Conservation (phyloP, 2,797 vertebrate species). For the Lophotriccus pileatus region DNA sequence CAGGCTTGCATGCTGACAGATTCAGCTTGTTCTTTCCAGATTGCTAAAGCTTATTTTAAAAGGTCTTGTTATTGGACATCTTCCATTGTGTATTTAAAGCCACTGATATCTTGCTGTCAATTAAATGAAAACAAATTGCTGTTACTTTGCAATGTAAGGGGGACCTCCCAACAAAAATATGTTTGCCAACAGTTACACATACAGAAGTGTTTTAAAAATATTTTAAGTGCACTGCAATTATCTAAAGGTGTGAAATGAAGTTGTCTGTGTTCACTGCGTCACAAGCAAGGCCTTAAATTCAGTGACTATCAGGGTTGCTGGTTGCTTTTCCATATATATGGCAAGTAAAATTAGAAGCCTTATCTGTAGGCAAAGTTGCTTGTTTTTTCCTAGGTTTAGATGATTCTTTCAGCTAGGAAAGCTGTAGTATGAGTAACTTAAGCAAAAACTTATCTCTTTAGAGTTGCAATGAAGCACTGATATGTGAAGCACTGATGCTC, state of each 20-base stretch:
- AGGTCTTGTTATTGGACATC: slow-evolving; percentile 33
- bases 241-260: slow-evolving; percentile 29
- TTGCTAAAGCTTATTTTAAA: slow-evolving; percentile 39
- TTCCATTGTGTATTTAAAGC: slow-evolving; percentile 55
- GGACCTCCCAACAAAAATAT: slow-evolving; percentile 23
- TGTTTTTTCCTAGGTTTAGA: background rate
- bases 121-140: slow-evolving; percentile 45
- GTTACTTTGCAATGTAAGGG: slow-evolving; percentile 39
- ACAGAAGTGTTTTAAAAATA: slow-evolving; percentile 3
- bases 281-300: background rate
- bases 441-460: background rate
- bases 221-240: background rate
- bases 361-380: background rate
- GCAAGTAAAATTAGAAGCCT: background rate
- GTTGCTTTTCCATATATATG: background rate
- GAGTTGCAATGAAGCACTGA: background rate
- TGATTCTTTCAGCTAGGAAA: background rate
- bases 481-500: background rate
- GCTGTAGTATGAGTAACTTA: background rate
- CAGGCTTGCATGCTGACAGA: background rate
- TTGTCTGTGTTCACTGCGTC: background rate
- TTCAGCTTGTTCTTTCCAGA: slow-evolving; percentile 20
- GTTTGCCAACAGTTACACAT: slow-evolving; percentile 9
- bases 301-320: background rate
- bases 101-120: slow-evolving; percentile 30